phyloP scores from a whole-genome alignment of 2,113 vertebrate genomes.

The Caranx ignobilis region DNA sequence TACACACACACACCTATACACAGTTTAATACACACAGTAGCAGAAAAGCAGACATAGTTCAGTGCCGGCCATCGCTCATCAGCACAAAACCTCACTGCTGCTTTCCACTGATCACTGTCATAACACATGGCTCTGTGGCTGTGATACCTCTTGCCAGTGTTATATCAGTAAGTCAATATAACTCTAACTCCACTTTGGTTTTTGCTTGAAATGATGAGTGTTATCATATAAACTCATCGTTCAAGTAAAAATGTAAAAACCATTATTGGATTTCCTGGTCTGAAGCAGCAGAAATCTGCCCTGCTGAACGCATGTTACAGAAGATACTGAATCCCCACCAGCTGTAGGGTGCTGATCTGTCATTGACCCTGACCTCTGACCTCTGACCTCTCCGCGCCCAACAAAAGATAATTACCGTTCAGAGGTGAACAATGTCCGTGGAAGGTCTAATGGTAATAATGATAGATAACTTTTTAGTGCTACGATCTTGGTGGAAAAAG shows the following conservation, averaged over 20 bases:
- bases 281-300: background rate
- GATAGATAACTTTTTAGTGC: background rate
- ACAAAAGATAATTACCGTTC: conserved; percentile 1
- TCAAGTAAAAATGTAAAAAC: background rate
- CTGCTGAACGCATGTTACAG: background rate
- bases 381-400: conserved; percentile 8
- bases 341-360: conserved; percentile 19
- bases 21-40: conserved; percentile 38
- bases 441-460: background rate
- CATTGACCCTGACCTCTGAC: conserved; percentile 37
- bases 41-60: conserved; percentile 28
- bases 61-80: conserved; percentile 28
- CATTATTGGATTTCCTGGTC: background rate
- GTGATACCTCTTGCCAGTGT: background rate
- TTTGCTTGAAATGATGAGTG: conserved; percentile 6
- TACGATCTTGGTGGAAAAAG: background rate
- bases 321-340: background rate
- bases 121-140: background rate
- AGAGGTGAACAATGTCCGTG: background rate
- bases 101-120: conserved; percentile 48
- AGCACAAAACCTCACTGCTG: conserved; percentile 32
- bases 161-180: conserved; percentile 5
- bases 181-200: background rate
- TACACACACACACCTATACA: conserved; percentile 16
- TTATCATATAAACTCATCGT: background rate